Evolutionary conservation across 1,140 invertebrate species (phyloP).

Genomic region (Acromyrmex charruanus): DNA sequence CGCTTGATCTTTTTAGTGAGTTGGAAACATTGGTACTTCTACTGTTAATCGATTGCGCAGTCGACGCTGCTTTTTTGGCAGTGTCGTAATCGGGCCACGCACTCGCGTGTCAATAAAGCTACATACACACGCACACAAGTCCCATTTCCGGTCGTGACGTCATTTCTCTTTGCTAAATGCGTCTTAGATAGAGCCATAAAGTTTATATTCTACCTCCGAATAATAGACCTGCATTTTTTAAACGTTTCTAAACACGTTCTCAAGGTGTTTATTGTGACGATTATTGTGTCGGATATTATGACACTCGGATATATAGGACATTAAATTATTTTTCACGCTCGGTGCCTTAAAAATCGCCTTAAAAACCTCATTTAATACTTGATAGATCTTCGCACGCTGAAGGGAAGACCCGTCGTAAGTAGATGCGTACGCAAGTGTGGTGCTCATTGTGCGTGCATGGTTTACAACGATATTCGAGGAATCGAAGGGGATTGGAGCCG

Average conservation of each 20-base stretch:
- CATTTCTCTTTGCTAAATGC: slow-evolving; percentile 58
- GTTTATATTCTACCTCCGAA: neutral
- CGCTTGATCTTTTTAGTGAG: too few species aligned
- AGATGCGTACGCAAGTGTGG: neutral
- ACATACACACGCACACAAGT: slow-evolving; percentile 60
- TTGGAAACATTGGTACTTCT: too few species aligned
- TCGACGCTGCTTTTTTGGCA: slow-evolving; percentile 55
- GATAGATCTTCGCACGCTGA: neutral
- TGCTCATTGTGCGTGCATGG: slow-evolving; percentile 42
- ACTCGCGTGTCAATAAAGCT: slow-evolving; percentile 59
- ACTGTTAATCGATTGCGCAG: neutral
- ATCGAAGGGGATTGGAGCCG: slow-evolving; percentile 71
- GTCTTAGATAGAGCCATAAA: slow-evolving; percentile 9
- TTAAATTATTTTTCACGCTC: slow-evolving; percentile 3
- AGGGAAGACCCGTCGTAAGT: neutral
- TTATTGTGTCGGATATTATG: neutral
- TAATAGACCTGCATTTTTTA: neutral
- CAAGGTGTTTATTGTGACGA: neutral
- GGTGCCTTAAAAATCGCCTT: too few species aligned
- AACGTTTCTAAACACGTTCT: neutral
- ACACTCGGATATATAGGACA: neutral
- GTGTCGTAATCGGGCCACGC: slow-evolving; percentile 67
- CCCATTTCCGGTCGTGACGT: slow-evolving; percentile 78
- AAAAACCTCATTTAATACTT: slow-evolving; percentile 36
- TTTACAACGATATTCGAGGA: slow-evolving; percentile 69